Evolutionary conservation across 2,797 vertebrate species (phyloP), one percentile per base, ranked within the genome.

Genomic region (Ciconia nigra): DNA sequence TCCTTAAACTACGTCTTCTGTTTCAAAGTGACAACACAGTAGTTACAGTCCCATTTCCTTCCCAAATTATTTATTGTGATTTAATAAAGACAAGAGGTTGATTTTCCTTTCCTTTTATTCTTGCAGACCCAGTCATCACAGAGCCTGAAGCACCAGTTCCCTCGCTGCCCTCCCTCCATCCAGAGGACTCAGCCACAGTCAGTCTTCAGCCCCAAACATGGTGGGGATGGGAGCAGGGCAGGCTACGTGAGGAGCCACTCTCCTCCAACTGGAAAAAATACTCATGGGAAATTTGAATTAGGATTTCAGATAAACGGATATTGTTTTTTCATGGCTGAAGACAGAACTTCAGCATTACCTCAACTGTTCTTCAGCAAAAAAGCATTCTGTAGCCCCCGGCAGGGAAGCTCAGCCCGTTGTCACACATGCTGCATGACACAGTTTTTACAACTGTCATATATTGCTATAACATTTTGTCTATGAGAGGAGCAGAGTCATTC

Each of bases 231-330:
- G 21, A 89, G 57, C 33, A 28, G 25, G 37, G 14, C 31, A 61
- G 33, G 14, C 33, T 35, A 47, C 0, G 2, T 0, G 0, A 66
- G 29, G 35, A 83, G 61, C 29, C 18, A 7, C 7, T 18, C 28
- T 57, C 41, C 28, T 80, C 54, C n/a, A 28, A 31, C 13, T 28
- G 17, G 19, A 57, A 69, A 69, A 69, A 86, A n/a, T 5, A 72
- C 18, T 46, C 18, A 37, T 6, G 52, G 26, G 44, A 67, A 71
- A 47, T 33, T 6, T 24, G 13, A 58, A 72, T 35, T 49, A 47
- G 22, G 24, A 49, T n/a, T 24, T 31, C 55, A 18, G 13, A 78
- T 28, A 82, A n/a, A 49, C 12, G 33, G 76, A 59, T n/a, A 20
- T 1, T 55, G 22, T 1, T 35, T 59, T 33, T 39, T 61, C 69